Base-by-base conservation (phyloP, 2,888 invertebrate genomes). In the Allacma fusca region DNA sequence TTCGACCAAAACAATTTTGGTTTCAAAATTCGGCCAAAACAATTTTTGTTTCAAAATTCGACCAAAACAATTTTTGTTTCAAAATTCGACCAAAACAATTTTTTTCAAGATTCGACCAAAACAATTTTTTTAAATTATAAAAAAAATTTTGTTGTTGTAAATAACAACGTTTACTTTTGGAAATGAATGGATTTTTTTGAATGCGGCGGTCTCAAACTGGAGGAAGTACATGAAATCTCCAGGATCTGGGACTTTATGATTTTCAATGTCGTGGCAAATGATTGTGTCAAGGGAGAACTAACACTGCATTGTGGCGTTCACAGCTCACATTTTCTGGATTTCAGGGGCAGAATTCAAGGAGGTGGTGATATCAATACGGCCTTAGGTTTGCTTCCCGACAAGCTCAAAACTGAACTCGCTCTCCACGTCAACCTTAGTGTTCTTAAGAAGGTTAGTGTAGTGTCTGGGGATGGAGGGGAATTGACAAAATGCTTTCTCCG, bases 341-440 rank as follows among this genome's bases (percentile, higher is more conserved):
- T 7, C 85, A 90, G 97, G 79, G 97, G 97, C 7, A 90, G 97
- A 72, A 96, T 97, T 85, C 96, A 96, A 87, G 97, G 97, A 1
- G 96, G 96, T 0, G 96, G 96, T 12, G 97, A 97, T 87, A 97
- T 97, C 86, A 97, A 97, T 86, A 96, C 97, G 0, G 96, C 95
- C 1, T 89, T 97, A 74, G 96, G 96, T 16, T 89, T 97, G 43
- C 89, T 98, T 80, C 97, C 97, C 1, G 97, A 97, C 87, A 98
- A 97, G 87, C 91, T 98, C 83, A 97, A 97, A 90, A 97, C 97
- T 50, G 97, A 98, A 87, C 90, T 98, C 82, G 97, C 97, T 19
- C 89, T 97, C 80, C 97, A 97, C 87, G 97, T 97, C 85, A 97
- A 97, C 88, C 90, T 97, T 81, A 94, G 94, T 86, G 97, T 97